Evolutionary conservation across 2,113 vertebrate genomes (phyloP), one percentile per base, ranked within the genome.

Genomic region (Colaptes auratus): DNA sequence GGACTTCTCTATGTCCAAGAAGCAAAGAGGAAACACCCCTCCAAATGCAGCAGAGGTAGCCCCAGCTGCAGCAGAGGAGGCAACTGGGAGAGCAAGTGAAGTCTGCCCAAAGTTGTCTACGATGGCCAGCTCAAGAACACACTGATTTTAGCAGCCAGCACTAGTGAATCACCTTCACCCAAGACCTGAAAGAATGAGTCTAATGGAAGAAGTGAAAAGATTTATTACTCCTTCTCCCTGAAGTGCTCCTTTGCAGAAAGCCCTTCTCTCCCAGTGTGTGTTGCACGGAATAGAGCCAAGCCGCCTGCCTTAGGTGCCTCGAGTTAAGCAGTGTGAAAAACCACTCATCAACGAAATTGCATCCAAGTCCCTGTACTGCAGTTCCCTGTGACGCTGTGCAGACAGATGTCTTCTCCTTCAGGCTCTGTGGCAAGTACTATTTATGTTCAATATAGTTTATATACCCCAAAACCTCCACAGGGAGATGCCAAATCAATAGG

Each of bases 381-480:
- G 76, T 94, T 95, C 61, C 36, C 65, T n/a, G 12, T 71, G 76
- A 86, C 92, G 88, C 88, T 2, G 1, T 0, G 0, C 42, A 86
- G 90, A 96, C 73, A 72, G 48, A 94, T 90, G 80, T 84, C 73
- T 48, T 86, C 60, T 88, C 70, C 65, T 92, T 46, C 10, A 3
- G 18, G 48, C 42, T 78, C 82, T 78, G 61, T 86, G 82, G 65
- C 88, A 93, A 53, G 82, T 74, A 78, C 23, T 92, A 86, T 93
- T 95, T 94, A 95, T 71, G 69, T 50, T 93, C 82, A 88, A n/a
- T 81, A 90, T 78, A 86, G 65, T 90, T 95, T 90, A 94, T 88
- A 88, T 78, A 78, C 61, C 65, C 65, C 73, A 81, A 84, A 91
- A 88, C 20, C 73, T 93, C 86, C 50, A 52, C 0, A 0, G 90